A percentile compares a stretch with the other conserved stretches of the same genome.
These are phyloP conservation scores for Opisthocomus hoazin DNA, from an alignment of 2,113 vertebrate genomes.

Conservation along the genomic window DNA sequence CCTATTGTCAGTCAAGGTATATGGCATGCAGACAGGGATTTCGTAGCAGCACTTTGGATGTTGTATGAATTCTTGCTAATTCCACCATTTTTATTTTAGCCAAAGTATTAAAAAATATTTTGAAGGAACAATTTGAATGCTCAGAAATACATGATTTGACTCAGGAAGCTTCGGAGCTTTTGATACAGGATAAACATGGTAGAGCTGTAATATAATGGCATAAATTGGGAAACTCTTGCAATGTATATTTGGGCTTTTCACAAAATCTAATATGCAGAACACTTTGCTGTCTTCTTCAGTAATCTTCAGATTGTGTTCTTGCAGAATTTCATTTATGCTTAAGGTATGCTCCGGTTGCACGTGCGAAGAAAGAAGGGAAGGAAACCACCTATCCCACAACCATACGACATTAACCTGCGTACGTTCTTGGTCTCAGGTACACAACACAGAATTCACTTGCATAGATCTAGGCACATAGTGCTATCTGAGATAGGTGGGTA, in stretches of 20 bases:
- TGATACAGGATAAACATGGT: background rate
- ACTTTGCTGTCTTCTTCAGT: background rate
- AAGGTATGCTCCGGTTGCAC: background rate
- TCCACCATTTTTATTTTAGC: background rate
- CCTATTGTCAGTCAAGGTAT: constrained; percentile 55
- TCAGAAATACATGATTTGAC: background rate
- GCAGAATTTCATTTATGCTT: background rate
- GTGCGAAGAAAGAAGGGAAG: background rate
- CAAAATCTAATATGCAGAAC: background rate
- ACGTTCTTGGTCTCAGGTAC: background rate
- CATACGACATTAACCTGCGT: background rate
- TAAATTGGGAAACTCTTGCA: background rate
- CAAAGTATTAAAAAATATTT: background rate
- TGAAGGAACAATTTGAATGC: background rate
- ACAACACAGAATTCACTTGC: background rate
- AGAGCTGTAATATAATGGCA: background rate
- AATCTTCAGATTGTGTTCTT: background rate
- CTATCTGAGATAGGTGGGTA: background rate
- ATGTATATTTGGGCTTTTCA: background rate
- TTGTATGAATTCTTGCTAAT: background rate
- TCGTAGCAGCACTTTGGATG: background rate
- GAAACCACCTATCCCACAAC: background rate
- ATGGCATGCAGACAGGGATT: background rate
- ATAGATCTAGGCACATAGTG: background rate
- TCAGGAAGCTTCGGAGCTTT: background rate